A percentile compares a stretch with the other conserved stretches of the same genome.
These are phyloP conservation scores for Hypomecis atomaria DNA, from an alignment of 2,888 invertebrate genomes.

Conservation along the genomic window DNA sequence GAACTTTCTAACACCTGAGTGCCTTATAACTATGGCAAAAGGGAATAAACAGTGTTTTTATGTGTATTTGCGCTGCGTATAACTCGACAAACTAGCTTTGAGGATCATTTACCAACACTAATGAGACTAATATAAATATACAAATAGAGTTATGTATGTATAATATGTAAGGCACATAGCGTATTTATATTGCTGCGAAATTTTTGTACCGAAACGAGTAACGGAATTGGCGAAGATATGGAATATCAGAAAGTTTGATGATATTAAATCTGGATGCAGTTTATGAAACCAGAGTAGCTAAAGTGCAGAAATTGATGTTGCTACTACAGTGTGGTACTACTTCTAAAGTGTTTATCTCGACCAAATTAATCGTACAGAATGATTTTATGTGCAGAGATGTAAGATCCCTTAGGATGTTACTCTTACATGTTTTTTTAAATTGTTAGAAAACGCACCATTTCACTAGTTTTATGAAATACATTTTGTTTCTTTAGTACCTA, in stretches of 20 bases:
- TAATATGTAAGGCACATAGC: constrained; percentile 34
- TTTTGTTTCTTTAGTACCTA: no score
- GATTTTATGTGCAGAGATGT: no score
- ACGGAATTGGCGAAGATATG: constrained; percentile 24
- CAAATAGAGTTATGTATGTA: constrained; percentile 25
- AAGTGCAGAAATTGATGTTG: neutral
- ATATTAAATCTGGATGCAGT: neutral
- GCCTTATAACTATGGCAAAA: neutral
- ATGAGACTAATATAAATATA: constrained; percentile 10
- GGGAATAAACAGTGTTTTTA: no score
- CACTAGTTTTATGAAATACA: no score
- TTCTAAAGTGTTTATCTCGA: no score
- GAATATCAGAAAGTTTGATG: constrained; percentile 11
- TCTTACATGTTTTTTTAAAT: no score
- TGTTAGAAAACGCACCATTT: no score
- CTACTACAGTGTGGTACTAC: neutral
- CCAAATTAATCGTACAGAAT: no score
- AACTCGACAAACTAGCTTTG: no score
- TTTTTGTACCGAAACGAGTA: constrained; percentile 14
- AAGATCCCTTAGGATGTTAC: no score
- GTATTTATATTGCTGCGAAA: constrained; percentile 28
- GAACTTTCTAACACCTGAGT: no score
- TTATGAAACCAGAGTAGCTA: neutral
- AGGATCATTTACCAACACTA: neutral
- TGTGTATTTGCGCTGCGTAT: no score